These are phyloP conservation scores for Sinonovacula constricta DNA, from an alignment of 1,140 invertebrate genomes.

Conservation along the genomic window DNA sequence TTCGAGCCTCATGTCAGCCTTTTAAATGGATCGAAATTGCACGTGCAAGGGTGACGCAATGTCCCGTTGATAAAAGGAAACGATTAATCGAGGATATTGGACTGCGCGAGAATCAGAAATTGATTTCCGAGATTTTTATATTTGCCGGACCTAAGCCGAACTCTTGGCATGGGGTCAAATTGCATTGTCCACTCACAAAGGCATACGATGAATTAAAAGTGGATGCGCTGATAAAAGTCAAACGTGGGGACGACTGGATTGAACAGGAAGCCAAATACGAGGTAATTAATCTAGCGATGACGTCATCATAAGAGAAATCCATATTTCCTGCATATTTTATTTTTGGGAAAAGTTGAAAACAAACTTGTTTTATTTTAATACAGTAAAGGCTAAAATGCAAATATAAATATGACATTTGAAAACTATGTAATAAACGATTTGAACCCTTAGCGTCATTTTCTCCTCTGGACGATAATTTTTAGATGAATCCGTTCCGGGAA, in stretches of 20 bases:
- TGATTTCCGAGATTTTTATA: constrained; percentile 47
- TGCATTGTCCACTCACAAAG: constrained; percentile 43
- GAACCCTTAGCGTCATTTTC: no score
- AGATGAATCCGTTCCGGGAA: no score
- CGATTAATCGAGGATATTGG: constrained; percentile 29
- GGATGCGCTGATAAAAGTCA: constrained; percentile 42
- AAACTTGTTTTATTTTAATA: no score
- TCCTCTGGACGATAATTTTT: no score
- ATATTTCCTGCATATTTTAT: no score
- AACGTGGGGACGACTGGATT: constrained; percentile 34
- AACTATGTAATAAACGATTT: no score
- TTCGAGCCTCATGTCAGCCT: constrained; percentile 42
- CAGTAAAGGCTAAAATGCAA: no score
- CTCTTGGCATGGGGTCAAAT: constrained; percentile 28
- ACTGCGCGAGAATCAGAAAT: constrained; percentile 42
- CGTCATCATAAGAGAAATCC: no score
- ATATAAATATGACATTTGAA: no score
- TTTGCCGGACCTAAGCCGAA: constrained; percentile 9
- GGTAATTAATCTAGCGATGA: no score
- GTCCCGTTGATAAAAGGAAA: constrained; percentile 42
- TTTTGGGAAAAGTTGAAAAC: no score
- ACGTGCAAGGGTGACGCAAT: constrained; percentile 16
- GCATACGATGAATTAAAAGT: constrained; percentile 39
- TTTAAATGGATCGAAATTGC: constrained; percentile 45
- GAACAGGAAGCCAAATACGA: constrained; percentile 26